Conservation (phyloP, 2,113 vertebrate species). For the Eulemur macaco region DNA sequence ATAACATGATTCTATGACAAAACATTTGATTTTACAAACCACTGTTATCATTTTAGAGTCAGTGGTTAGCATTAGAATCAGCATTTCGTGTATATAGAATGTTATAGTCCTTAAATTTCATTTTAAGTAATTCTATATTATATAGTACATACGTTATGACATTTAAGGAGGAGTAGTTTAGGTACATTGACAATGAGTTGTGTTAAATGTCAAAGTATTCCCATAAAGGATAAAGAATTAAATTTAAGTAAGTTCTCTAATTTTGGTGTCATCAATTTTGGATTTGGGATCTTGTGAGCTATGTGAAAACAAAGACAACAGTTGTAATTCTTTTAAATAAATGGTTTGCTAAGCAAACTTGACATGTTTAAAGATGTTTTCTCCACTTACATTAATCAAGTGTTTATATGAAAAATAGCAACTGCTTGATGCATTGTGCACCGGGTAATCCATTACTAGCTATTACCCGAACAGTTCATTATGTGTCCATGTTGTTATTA, state of each 20-base stretch:
- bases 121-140: not conserved
- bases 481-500: not conserved
- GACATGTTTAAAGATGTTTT: not conserved
- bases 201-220: not conserved
- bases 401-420: not conserved
- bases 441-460: not conserved
- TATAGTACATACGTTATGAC: not conserved
- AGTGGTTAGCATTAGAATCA: not conserved
- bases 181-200: not conserved
- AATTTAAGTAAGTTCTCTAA: not conserved
- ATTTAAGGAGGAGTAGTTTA: not conserved
- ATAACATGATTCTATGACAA: not conserved
- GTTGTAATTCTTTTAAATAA: not conserved
- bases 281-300: not conserved
- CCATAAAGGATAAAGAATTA: not conserved
- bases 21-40: not conserved
- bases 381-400: not conserved
- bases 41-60: not conserved
- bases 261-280: not conserved
- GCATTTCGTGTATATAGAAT: not conserved
- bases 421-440: not conserved
- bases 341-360: not conserved
- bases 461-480: not conserved
- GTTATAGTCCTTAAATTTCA: not conserved
- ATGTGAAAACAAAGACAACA: not conserved